phyloP scores from a whole-genome alignment of 2,888 invertebrate genomes.

The Tenthredo distinguenda region DNA sequence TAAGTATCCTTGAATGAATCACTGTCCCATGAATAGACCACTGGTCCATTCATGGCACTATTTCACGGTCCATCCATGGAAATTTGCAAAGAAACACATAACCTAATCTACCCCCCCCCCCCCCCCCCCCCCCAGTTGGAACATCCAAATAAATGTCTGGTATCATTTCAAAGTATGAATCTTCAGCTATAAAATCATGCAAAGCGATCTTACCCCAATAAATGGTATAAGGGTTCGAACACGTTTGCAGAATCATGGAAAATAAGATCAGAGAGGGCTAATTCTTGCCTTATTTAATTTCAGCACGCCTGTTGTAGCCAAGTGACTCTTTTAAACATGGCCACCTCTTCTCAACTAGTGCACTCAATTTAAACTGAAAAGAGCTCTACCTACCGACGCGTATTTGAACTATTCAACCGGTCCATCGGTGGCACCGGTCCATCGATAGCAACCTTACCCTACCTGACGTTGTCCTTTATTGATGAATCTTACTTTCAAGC shows the following conservation, averaged over 20 bases:
- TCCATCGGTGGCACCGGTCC: slow-evolving; percentile 6
- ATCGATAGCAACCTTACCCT: slow-evolving; percentile 11
- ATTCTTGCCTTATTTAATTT: background rate
- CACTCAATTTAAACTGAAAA: background rate
- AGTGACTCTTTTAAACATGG: background rate
- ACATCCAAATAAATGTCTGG: background rate
- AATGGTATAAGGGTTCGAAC: background rate
- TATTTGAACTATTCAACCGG: background rate
- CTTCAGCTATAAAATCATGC: background rate
- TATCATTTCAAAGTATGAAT: background rate
- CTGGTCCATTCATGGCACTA: slow-evolving; percentile 3
- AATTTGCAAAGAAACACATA: background rate
- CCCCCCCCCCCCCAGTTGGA: background rate
- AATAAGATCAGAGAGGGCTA: background rate
- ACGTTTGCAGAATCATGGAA: background rate
- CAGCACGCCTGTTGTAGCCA: background rate
- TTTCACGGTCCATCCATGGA: slow-evolving; percentile 4
- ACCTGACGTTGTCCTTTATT: too few species aligned
- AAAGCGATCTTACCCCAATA: background rate
- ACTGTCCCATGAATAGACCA: too few species aligned
- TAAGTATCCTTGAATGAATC: too few species aligned
- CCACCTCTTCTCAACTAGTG: background rate
- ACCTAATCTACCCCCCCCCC: background rate
- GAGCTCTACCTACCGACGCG: background rate
- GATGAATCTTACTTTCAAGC: too few species aligned